These are phyloP conservation scores for Anisognathus igniventris DNA, from an alignment of 2,797 vertebrate genomes.

Conservation along the genomic window DNA sequence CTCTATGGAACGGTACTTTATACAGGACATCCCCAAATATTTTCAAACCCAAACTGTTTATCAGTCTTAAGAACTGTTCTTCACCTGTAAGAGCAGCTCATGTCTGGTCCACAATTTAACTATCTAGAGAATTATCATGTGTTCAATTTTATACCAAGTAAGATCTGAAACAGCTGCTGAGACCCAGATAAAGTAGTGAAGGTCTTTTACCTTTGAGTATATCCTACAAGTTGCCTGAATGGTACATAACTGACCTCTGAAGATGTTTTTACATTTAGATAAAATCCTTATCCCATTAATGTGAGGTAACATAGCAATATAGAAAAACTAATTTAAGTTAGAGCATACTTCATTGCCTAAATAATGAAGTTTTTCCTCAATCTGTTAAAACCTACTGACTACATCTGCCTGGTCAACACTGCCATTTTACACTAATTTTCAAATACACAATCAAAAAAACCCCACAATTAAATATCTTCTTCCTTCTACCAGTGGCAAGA, in stretches of 20 bases:
- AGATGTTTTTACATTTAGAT: background rate
- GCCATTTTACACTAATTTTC: background rate
- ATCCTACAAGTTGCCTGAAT: background rate
- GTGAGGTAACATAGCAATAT: background rate
- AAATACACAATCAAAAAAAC: fast-evolving
- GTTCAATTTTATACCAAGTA: background rate
- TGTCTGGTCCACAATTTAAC: background rate
- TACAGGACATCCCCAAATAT: background rate
- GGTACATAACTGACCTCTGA: background rate
- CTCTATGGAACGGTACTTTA: background rate
- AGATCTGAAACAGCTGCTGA: background rate
- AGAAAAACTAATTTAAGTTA: background rate
- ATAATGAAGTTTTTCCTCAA: background rate
- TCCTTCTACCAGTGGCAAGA: background rate
- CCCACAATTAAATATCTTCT: background rate
- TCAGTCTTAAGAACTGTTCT: background rate
- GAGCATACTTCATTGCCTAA: background rate
- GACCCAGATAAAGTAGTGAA: background rate
- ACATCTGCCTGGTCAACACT: background rate
- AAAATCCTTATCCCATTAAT: background rate
- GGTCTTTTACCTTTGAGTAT: background rate
- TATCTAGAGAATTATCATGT: background rate
- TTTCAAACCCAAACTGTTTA: background rate
- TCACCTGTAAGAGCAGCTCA: background rate
- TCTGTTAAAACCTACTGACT: background rate